Evolutionary conservation across 1,140 invertebrate genomes (phyloP).

Genomic region (Thaumetopoea pityocampa): DNA sequence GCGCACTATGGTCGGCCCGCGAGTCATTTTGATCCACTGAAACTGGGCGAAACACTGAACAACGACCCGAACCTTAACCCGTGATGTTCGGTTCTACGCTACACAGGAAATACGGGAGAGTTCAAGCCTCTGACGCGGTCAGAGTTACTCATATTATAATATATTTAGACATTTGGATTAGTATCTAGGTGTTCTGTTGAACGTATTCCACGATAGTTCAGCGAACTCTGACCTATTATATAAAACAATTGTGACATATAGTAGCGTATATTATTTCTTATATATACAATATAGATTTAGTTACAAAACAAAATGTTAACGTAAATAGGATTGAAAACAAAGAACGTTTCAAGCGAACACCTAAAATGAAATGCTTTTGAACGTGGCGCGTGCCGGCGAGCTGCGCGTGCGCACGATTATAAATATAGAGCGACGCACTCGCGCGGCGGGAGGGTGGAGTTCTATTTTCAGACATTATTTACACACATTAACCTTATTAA

Average conservation of each 20-base stretch:
- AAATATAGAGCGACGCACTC: slow-evolving; percentile 51
- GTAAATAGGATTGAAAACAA: slow-evolving; percentile 4
- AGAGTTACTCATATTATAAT: slow-evolving; percentile 56
- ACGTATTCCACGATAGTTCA: slow-evolving; percentile 48
- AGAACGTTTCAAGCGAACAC: slow-evolving; percentile 25
- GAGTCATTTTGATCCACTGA: slow-evolving; percentile 42
- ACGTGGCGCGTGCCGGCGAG: slow-evolving; percentile 30
- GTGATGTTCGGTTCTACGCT: neutral
- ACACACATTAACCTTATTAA: slow-evolving; percentile 26
- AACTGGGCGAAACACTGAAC: slow-evolving; percentile 9
- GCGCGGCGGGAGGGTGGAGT: slow-evolving; percentile 42
- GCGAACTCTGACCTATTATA: slow-evolving; percentile 38
- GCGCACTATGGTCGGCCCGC: slow-evolving; percentile 62
- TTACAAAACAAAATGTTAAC: no score
- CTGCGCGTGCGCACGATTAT: slow-evolving; percentile 28
- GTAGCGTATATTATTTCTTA: neutral
- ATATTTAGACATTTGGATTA: slow-evolving; percentile 60
- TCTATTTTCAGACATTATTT: slow-evolving; percentile 52
- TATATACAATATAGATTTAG: neutral
- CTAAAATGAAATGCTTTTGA: slow-evolving; percentile 32
- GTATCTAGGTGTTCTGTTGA: slow-evolving; percentile 10
- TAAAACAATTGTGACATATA: neutral
- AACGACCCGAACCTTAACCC: neutral
- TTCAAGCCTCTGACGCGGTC: slow-evolving; percentile 51
- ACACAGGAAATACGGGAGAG: slow-evolving; percentile 49